These are phyloP conservation scores for Dioctria rufipes DNA, from an alignment of 2,888 invertebrate genomes.

Conservation along the genomic window DNA sequence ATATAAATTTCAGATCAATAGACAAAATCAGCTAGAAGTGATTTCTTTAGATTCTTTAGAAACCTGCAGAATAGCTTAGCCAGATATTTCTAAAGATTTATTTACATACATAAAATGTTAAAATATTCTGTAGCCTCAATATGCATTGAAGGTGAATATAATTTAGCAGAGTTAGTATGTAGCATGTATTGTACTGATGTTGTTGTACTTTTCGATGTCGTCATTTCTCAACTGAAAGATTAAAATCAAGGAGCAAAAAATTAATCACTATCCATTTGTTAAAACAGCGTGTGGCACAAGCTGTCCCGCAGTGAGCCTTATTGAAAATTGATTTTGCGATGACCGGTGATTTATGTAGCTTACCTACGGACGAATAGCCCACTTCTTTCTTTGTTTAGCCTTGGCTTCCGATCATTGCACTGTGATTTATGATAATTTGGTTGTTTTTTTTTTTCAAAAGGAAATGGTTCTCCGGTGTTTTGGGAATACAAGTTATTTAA, in stretches of 20 bases:
- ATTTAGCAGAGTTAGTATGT: background rate
- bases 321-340: constrained; percentile 64
- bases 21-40: too few species aligned
- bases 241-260: constrained; percentile 63
- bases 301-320: constrained; percentile 62
- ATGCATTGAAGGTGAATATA: background rate
- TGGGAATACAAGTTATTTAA: too few species aligned
- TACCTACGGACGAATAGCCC: constrained; percentile 39
- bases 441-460: background rate
- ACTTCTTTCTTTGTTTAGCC: constrained; percentile 42
- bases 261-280: constrained; percentile 63
- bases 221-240: constrained; percentile 58
- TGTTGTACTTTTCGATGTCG: constrained; percentile 46
- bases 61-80: too few species aligned
- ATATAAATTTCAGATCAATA: too few species aligned
- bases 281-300: constrained; percentile 63
- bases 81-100: background rate
- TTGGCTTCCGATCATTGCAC: constrained; percentile 41
- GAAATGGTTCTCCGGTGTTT: background rate
- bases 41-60: too few species aligned
- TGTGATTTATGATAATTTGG: constrained; percentile 20
- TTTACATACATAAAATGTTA: background rate
- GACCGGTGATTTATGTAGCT: constrained; percentile 60
- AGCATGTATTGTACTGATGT: constrained; percentile 36
- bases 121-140: background rate